A percentile compares a stretch with the other conserved stretches of the same genome.
phyloP scores from a whole-genome alignment of 1,140 invertebrate species.

The Drosophila malerkotliana region DNA sequence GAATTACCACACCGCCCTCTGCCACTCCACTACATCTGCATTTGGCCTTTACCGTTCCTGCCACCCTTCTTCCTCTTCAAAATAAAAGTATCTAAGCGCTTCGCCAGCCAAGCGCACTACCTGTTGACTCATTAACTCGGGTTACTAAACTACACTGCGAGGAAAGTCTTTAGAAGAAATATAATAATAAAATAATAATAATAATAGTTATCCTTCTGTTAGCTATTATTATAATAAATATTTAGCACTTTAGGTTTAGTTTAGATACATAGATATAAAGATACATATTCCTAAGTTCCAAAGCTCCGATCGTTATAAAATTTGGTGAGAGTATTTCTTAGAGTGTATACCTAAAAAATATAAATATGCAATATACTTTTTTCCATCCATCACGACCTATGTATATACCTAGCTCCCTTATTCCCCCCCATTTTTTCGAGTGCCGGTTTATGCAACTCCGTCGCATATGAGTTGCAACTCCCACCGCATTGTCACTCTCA shows the following conservation, averaged over 20 bases:
- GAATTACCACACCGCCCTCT: slow-evolving; percentile 31
- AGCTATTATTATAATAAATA: too few relatives aligned
- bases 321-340: not conserved
- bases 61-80: slow-evolving; percentile 10
- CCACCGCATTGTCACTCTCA: slow-evolving; percentile 18
- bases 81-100: slow-evolving; percentile 29
- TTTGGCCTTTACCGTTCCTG: not conserved
- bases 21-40: not conserved
- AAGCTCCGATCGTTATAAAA: too few relatives aligned
- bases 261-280: too few relatives aligned
- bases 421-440: slow-evolving; percentile 2
- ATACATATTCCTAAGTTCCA: too few relatives aligned
- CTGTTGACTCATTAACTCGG: slow-evolving; percentile 69
- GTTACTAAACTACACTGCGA: slow-evolving; percentile 13
- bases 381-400: too few relatives aligned
- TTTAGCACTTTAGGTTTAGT: too few relatives aligned
- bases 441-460: slow-evolving; percentile 6
- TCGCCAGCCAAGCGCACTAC: slow-evolving; percentile 69
- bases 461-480: slow-evolving; percentile 22
- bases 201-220: too few relatives aligned
- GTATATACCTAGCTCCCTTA: too few relatives aligned
- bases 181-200: too few relatives aligned
- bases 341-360: not conserved
- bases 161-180: not conserved
- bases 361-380: too few relatives aligned